Evolutionary conservation across 2,888 invertebrate genomes (phyloP), one percentile per base, ranked within the genome.

Genomic region (Hecatera dysodea): DNA sequence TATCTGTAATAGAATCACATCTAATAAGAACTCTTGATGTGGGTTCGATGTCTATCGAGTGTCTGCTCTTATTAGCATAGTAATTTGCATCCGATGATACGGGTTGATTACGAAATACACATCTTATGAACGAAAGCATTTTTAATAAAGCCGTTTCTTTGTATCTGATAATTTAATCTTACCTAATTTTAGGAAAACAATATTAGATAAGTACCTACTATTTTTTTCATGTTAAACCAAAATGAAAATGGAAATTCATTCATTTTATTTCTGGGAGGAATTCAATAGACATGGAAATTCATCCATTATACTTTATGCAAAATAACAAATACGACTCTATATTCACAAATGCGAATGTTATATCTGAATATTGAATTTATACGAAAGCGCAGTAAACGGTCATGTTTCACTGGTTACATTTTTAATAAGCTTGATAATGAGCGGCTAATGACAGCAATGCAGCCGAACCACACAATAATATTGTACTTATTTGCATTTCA

Each of bases 1-100:
- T 91, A 92, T 92, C 91, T 88, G 84, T 91, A 92, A 92, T 92
- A 90, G 89, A 90, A 92, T 92, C 91, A 81, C 87, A 85, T 90
- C 89, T 88, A 89, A 91, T 92, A 92, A 90, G 89, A 89, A 89
- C 87, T 85, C 87, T 86, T 89, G 91, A 91, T 90, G 87, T 87
- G 91, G 92, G 92, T 92, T 87, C 91, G 86, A 91, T 90, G 81
- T 84, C 85, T 84, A 87, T 82, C 80, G 86, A 88, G 75, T 75
- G 77, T 73, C 63, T 86, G 83, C 84, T 82, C 85, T 87, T 86
- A 89, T 92, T 91, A 89, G 89, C 92, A 92, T 91, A 90, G 90
- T 89, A 87, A 92, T 90, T 90, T 90, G 87, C 89, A 88, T 89
- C 87, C 85, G 88, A 85, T 78, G 82, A 80, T 83, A 84, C 81